Evolutionary conservation across 2,797 vertebrate genomes (phyloP).

Genomic region (Leptoclinus maculatus): DNA sequence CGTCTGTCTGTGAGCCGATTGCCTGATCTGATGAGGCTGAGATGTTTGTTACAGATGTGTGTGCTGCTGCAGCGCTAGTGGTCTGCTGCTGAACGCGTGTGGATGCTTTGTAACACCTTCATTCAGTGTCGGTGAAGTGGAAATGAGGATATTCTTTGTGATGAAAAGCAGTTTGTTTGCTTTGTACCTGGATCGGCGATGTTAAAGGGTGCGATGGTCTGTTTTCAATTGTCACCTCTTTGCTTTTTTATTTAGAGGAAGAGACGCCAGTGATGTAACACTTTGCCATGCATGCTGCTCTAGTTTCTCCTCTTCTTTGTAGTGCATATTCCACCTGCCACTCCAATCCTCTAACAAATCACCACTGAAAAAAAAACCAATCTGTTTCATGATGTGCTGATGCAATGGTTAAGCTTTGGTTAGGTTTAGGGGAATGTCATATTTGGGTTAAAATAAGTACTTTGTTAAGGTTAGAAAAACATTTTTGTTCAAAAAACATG

Average conservation of each 20-base stretch:
- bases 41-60: neutral
- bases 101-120: neutral
- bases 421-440: neutral
- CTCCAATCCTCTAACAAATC: neutral
- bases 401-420: neutral
- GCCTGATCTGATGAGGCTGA: constrained; percentile 30
- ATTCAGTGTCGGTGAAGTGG: neutral
- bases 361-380: neutral
- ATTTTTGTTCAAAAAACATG: neutral
- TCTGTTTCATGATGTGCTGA: neutral
- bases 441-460: neutral
- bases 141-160: neutral
- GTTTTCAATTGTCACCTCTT: neutral
- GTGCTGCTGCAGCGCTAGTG: neutral
- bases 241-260: neutral
- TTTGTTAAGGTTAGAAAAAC: too few relatives aligned
- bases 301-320: neutral
- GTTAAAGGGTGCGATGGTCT: constrained; percentile 9
- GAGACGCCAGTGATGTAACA: constrained; percentile 14
- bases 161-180: neutral
- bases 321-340: neutral
- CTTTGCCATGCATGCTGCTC: neutral
- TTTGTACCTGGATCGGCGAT: constrained; percentile 1
- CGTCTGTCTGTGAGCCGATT: constrained; percentile 18
- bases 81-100: neutral